Conservation (phyloP, 2,113 vertebrate species). For the Gymnobelideus leadbeateri region DNA sequence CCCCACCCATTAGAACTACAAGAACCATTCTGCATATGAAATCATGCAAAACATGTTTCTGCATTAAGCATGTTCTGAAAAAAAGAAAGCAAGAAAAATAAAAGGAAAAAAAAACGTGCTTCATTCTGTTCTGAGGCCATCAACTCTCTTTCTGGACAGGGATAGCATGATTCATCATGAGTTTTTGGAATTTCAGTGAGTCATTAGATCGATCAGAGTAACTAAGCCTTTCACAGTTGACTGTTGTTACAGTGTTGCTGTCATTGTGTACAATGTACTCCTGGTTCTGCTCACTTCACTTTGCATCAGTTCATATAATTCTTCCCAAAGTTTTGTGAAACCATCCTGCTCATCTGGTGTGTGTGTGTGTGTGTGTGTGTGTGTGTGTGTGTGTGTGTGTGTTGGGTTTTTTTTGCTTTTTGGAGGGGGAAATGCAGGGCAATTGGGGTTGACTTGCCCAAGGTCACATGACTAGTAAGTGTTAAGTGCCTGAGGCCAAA, state of each 20-base stretch:
- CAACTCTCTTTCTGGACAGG: background rate
- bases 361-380: too few species aligned
- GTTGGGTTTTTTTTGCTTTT: too few species aligned
- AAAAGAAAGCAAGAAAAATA: background rate
- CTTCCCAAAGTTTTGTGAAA: background rate
- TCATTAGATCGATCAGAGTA: background rate
- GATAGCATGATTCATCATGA: background rate
- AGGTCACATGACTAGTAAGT: too few species aligned
- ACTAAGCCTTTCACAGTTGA: background rate
- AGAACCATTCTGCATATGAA: background rate
- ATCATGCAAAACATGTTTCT: background rate
- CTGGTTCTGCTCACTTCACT: background rate
- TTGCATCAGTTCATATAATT: background rate
- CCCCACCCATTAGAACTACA: background rate
- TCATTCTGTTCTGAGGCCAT: background rate
- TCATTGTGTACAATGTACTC: background rate
- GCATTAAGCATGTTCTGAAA: background rate
- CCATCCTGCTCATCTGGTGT: background rate
- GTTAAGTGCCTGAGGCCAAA: too few species aligned
- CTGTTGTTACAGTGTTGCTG: background rate
- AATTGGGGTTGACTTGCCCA: too few species aligned
- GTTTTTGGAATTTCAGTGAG: background rate
- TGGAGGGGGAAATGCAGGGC: too few species aligned
- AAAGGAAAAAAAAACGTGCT: background rate
- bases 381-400: too few species aligned